Evolutionary conservation across 2,888 invertebrate genomes (phyloP), one percentile per base, ranked within the genome.

Genomic region (Stenoptilia bipunctidactyla): DNA sequence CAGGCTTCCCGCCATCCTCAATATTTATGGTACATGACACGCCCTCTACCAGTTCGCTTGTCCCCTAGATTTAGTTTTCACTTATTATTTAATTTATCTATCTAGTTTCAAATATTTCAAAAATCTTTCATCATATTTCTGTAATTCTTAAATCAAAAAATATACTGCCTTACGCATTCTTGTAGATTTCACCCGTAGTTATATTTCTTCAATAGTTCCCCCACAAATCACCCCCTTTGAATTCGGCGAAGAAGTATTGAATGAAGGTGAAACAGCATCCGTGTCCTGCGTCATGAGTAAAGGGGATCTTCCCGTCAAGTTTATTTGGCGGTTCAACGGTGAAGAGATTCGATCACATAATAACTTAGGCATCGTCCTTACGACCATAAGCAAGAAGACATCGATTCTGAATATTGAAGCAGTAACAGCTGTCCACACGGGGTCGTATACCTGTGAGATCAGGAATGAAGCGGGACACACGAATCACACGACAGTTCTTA

Each of bases 271-370:
- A 59, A 87, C 89, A 54, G 89, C 89, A 15, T 90, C 91, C 13
- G 88, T 90, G 15, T 87, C 88, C 39, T 93, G 93, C 65, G 87
- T 89, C 36, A 91, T 93, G 53, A 88, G 87, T 60, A 91, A 92
- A 66, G 93, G 94, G 15, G 95, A 95, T 67, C 76, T 90, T 34
- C 94, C 94, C 9, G 85, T 94, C 46, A 87, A 87, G 48, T 91
- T 95, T 49, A 87, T 85, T 38, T 94, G 94, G 94, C 87, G 85
- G 36, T 86, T 89, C 52, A 86, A 88, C 46, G 84, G 80, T 45
- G 73, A 77, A 54, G 67, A 73, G 43, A 74, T 86, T 38, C 66
- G 57, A 51, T 77, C 75, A 48, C 85, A 80, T 46, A 86, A 87
- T 54, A 64, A 56, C 45, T 72, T 87, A 48, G 90, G 89, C 43